Percentiles rank a stretch among this genome's conserved stretches.
Conservation (phyloP, 1,140 invertebrate genomes). For the Archivesica marissinica region DNA sequence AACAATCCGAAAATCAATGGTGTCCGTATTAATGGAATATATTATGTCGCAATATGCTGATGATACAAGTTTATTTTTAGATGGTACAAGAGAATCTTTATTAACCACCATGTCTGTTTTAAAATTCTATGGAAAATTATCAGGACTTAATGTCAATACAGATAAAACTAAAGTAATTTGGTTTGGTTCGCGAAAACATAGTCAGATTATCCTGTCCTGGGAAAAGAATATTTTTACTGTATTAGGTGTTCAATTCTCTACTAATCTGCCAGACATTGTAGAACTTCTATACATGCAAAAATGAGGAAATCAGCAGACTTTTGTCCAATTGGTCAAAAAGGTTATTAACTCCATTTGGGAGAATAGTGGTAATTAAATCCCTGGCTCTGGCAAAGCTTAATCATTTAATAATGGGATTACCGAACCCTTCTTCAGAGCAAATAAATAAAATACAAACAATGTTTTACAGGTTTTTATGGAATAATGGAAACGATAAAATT, state of each 20-base stretch:
- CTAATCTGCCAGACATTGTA: not conserved
- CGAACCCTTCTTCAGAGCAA: not conserved
- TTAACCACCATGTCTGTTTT: not conserved
- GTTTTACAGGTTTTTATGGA: not conserved
- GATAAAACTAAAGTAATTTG: conserved; percentile 44
- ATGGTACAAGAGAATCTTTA: conserved; percentile 26
- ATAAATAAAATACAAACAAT: not conserved
- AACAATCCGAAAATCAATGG: conserved; percentile 23
- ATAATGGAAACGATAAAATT: not conserved
- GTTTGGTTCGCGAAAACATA: conserved; percentile 19
- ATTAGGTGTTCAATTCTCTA: not conserved
- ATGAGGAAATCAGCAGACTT: not conserved
- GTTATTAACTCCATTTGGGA: not conserved
- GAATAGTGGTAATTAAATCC: too few relatives aligned
- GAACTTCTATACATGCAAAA: not conserved
- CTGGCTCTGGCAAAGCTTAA: not conserved
- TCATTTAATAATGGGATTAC: not conserved
- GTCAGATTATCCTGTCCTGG: not conserved
- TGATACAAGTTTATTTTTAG: not conserved
- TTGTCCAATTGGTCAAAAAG: conserved; percentile 8
- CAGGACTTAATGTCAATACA: not conserved
- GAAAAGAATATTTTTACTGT: not conserved
- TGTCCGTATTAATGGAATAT: not conserved
- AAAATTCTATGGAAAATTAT: not conserved
- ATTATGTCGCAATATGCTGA: conserved; percentile 16